These are phyloP conservation scores for Catharus bicknelli DNA, from an alignment of 2,113 vertebrate genomes.

Conservation along the genomic window DNA sequence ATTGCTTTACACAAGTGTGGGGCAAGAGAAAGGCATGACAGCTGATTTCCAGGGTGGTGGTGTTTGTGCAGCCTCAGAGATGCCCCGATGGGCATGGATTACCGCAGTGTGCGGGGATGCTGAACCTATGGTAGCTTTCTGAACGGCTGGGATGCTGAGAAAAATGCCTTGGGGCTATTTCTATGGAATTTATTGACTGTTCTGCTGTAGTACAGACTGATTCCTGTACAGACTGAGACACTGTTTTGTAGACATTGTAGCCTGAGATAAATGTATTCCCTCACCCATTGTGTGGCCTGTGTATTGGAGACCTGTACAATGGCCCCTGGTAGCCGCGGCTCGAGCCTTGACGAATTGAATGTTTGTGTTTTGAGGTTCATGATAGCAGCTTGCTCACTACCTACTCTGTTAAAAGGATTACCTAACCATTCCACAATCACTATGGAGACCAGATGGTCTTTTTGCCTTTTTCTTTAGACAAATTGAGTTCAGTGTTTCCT, in stretches of 20 bases:
- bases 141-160: not conserved
- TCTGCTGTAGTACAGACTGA: constrained; percentile 1
- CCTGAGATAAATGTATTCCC: constrained; percentile 1
- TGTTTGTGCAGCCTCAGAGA: not conserved
- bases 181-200: constrained; percentile 35
- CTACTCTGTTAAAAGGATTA: constrained; percentile 50
- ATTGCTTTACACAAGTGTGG: not conserved
- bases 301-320: not conserved
- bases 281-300: constrained; percentile 35
- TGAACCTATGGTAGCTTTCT: not conserved
- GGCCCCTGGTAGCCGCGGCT: not conserved
- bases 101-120: accelerated
- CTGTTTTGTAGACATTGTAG: constrained; percentile 1
- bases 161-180: constrained; percentile 10
- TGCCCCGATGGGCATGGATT: not conserved
- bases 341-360: not conserved
- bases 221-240: not conserved
- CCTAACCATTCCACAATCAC: constrained; percentile 37
- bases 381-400: constrained; percentile 40
- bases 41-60: not conserved
- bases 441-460: constrained; percentile 66
- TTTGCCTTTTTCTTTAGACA: constrained; percentile 49
- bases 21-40: not conserved
- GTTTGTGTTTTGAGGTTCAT: constrained; percentile 16
- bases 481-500: not conserved